Evolutionary conservation across 1,140 invertebrate genomes (phyloP).

Genomic region (Rhysida immarginata): DNA sequence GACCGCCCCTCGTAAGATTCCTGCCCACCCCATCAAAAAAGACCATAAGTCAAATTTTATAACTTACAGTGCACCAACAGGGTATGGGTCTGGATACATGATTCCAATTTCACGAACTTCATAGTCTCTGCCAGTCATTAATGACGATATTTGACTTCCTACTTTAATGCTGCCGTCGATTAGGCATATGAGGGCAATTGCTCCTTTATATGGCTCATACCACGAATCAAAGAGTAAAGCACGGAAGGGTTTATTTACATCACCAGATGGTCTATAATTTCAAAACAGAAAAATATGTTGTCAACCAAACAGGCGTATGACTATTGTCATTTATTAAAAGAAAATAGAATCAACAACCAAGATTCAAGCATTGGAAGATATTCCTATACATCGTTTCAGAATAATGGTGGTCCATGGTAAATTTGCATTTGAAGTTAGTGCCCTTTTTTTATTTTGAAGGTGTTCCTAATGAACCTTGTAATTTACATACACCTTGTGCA

Average conservation of each 20-base stretch:
- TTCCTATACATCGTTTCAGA: too few species aligned
- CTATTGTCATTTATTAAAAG: too few species aligned
- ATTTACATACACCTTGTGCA: too few species aligned
- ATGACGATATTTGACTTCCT: conserved; percentile 48
- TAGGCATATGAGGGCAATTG: conserved; percentile 61
- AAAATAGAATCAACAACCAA: too few species aligned
- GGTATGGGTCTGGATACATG: conserved; percentile 57
- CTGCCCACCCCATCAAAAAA: too few species aligned
- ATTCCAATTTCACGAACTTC: conserved; percentile 64
- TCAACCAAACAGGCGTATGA: too few species aligned
- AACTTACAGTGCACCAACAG: conserved; percentile 47
- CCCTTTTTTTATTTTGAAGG: too few species aligned
- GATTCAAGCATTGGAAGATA: neutral
- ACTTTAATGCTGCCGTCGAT: conserved; percentile 52
- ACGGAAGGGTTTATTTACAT: conserved; percentile 44
- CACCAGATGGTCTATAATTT: conserved; percentile 37
- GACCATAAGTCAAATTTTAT: too few species aligned
- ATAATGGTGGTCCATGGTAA: too few species aligned
- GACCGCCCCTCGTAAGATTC: too few species aligned
- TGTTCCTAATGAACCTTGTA: too few species aligned
- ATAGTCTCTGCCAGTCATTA: conserved; percentile 51
- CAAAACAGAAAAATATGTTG: neutral
- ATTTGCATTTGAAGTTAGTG: too few species aligned
- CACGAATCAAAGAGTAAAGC: conserved; percentile 87
- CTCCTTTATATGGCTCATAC: conserved; percentile 77